These are phyloP conservation scores for Otis tarda DNA, from an alignment of 2,113 vertebrate genomes.

Conservation along the genomic window DNA sequence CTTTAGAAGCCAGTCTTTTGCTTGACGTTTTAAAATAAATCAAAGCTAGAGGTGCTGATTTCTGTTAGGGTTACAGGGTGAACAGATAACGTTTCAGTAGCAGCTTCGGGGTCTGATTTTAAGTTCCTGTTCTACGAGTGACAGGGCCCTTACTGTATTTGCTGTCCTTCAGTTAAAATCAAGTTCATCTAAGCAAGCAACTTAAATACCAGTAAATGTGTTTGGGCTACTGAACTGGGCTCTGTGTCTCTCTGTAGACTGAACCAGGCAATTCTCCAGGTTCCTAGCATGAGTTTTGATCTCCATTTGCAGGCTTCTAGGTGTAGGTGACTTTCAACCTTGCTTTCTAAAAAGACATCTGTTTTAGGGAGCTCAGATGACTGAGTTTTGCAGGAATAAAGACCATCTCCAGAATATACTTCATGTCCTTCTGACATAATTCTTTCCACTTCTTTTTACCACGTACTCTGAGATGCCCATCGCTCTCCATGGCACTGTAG, in stretches of 20 bases:
- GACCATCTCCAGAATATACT: neutral
- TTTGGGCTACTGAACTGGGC: neutral
- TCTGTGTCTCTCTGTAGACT: neutral
- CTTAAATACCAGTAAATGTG: neutral
- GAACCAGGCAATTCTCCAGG: neutral
- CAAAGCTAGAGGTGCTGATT: neutral
- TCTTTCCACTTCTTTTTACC: neutral
- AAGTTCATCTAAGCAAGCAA: neutral
- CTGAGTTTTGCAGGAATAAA: neutral
- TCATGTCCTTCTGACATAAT: neutral
- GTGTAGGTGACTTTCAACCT: neutral
- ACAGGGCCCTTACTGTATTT: neutral
- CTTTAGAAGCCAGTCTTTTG: neutral
- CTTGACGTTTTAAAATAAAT: neutral
- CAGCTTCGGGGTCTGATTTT: neutral
- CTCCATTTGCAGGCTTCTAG: neutral
- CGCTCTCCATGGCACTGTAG: neutral
- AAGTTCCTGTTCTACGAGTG: neutral
- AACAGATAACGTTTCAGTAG: neutral
- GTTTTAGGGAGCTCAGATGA: neutral
- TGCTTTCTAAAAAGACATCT: neutral
- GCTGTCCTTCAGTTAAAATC: neutral
- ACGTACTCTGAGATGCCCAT: neutral
- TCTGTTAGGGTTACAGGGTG: neutral
- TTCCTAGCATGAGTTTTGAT: neutral